Percentiles rank a stretch among this genome's conserved stretches.
phyloP scores from a whole-genome alignment of 2,888 invertebrate genomes.

The Xylocampa areola region DNA sequence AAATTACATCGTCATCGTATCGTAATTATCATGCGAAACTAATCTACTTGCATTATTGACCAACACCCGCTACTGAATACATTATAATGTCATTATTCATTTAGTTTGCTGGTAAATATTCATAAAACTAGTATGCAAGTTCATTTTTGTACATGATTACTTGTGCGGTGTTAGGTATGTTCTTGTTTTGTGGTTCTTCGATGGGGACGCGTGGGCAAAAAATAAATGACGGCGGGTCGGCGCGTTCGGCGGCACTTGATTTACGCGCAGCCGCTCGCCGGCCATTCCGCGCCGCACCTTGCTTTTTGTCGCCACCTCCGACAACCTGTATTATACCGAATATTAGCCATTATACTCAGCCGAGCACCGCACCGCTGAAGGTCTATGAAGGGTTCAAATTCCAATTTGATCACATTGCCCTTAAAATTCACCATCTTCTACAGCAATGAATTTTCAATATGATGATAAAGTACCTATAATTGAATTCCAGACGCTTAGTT shows the following conservation, averaged over 20 bases:
- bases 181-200: conserved; percentile 12
- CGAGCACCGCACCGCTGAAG: background rate
- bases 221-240: conserved; percentile 25
- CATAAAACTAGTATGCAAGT: background rate
- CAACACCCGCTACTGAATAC: background rate
- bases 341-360: conserved; percentile 7
- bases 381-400: conserved; percentile 4
- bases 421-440: conserved; percentile 3
- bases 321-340: conserved; percentile 10
- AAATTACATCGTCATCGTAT: background rate
- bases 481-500: background rate
- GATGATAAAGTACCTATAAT: background rate
- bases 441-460: conserved; percentile 3
- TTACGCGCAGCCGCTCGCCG: conserved; percentile 26
- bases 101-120: background rate
- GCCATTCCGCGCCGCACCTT: conserved; percentile 12
- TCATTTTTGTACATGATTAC: background rate
- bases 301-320: conserved; percentile 33
- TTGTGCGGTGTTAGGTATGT: background rate
- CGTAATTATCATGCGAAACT: background rate
- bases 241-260: conserved; percentile 33
- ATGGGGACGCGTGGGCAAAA: conserved; percentile 23
- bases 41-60: conserved; percentile 3
- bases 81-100: background rate
- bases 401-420: conserved; percentile 1